phyloP scores from a whole-genome alignment of 1,140 invertebrate genomes.

The Eupristina koningsbergeri region DNA sequence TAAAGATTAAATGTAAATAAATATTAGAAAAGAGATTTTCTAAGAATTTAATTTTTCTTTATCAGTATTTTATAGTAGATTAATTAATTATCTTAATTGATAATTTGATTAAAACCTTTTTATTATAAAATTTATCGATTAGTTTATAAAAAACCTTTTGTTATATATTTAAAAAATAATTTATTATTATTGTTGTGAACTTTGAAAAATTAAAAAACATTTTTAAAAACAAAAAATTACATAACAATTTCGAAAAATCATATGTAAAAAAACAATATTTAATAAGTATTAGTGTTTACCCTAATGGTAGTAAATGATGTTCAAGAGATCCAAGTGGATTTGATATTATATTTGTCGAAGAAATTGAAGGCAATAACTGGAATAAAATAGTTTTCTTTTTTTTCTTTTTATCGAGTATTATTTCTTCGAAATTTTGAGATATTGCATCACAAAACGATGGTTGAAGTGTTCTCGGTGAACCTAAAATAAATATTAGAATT shows the following conservation, averaged over 20 bases:
- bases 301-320: conserved; percentile 69
- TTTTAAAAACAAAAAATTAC: no score
- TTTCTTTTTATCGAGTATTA: conserved; percentile 71
- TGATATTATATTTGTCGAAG: conserved; percentile 72
- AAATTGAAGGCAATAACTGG: conserved; percentile 77
- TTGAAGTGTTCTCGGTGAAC: conserved; percentile 42
- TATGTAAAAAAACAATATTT: conserved; percentile 21
- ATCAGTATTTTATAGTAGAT: background rate
- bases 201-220: no score
- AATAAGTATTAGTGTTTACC: conserved; percentile 61
- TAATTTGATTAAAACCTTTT: no score
- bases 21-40: no score
- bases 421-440: background rate
- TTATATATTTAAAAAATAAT: no score
- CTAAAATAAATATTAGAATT: background rate
- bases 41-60: background rate
- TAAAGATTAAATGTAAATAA: no score
- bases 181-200: no score
- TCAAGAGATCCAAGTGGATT: conserved; percentile 67
- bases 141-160: no score
- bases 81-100: no score
- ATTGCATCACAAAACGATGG: conserved; percentile 18
- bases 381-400: conserved; percentile 82
- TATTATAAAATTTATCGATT: no score
- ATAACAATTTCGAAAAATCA: no score